These are phyloP conservation scores for Phortica magna DNA, from an alignment of 2,888 invertebrate genomes.

Conservation along the genomic window DNA sequence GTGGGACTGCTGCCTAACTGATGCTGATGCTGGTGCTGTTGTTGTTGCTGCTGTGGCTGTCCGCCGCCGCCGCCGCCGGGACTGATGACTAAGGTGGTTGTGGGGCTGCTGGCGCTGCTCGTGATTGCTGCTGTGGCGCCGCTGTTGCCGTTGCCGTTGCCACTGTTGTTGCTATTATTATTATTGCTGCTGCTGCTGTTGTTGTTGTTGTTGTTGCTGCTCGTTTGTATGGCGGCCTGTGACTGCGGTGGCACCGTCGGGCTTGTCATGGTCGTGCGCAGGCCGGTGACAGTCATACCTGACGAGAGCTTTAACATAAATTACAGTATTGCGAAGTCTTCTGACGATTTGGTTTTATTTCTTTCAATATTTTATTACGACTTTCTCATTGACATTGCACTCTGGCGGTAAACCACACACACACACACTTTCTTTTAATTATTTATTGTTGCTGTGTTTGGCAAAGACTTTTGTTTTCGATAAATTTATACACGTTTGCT, in stretches of 20 bases:
- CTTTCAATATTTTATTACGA: neutral
- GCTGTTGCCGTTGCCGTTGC: constrained; percentile 44
- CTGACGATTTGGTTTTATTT: neutral
- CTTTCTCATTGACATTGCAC: constrained; percentile 11
- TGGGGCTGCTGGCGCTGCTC: constrained; percentile 47
- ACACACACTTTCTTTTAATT: constrained; percentile 15
- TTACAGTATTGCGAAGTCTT: neutral
- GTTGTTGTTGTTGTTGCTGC: constrained; percentile 45
- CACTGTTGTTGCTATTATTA: constrained; percentile 43
- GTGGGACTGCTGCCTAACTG: constrained; percentile 62
- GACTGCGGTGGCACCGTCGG: constrained; percentile 80
- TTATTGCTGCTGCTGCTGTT: constrained; percentile 46
- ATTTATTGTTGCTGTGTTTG: neutral
- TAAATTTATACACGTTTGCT: constrained; percentile 24
- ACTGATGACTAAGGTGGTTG: constrained; percentile 42
- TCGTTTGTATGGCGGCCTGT: constrained; percentile 61
- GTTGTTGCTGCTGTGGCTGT: constrained; percentile 45
- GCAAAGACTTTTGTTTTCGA: constrained; percentile 24
- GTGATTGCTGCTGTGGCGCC: constrained; percentile 43
- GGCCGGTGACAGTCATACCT: constrained; percentile 82
- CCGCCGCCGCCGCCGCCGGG: constrained; percentile 48
- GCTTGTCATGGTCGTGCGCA: constrained; percentile 82
- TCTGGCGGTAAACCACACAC: neutral
- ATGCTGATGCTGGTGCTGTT: constrained; percentile 37
- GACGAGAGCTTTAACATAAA: constrained; percentile 78